Conservation (phyloP, 1,140 invertebrate species). For the Temnothorax nylanderi region DNA sequence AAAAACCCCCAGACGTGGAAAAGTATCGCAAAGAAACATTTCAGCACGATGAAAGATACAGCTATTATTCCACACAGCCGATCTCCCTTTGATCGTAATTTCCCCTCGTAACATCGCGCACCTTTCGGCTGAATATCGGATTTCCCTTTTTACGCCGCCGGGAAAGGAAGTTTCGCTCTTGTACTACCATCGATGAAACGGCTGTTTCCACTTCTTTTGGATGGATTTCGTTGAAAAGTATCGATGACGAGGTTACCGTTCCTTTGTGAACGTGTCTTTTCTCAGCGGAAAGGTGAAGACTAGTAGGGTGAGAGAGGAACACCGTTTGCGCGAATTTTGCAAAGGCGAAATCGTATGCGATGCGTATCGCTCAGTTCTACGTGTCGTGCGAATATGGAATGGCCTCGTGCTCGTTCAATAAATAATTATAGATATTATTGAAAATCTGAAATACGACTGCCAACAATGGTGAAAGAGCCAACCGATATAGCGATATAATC, state of each 20-base stretch:
- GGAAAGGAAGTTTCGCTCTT: slow-evolving; percentile 43
- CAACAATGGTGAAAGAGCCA: not conserved
- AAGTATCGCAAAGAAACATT: slow-evolving; percentile 52
- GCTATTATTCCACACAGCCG: slow-evolving; percentile 62
- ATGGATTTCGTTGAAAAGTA: slow-evolving; percentile 62
- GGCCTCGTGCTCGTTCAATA: not conserved
- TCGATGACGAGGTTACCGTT: slow-evolving; percentile 67
- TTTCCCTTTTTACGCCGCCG: slow-evolving; percentile 48
- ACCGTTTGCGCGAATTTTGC: not conserved
- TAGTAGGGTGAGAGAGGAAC: not conserved
- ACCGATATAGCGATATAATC: not conserved
- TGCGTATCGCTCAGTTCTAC: not conserved
- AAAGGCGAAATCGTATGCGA: not conserved
- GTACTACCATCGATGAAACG: slow-evolving; percentile 63
- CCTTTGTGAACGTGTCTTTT: slow-evolving; percentile 47
- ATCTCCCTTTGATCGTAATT: slow-evolving; percentile 67
- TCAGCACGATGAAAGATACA: slow-evolving; percentile 40
- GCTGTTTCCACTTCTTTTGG: slow-evolving; percentile 65
- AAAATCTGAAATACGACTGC: not conserved
- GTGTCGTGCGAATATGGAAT: not conserved
- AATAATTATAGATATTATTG: slow-evolving; percentile 18
- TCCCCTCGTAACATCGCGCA: slow-evolving; percentile 46
- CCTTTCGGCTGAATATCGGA: slow-evolving; percentile 67
- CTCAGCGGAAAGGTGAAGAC: slow-evolving; percentile 9
- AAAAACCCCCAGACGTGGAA: slow-evolving; percentile 20